A percentile compares a stretch with the other conserved stretches of the same genome.
phyloP scores from a whole-genome alignment of 2,797 vertebrate species.

The Bufotes viridis region DNA sequence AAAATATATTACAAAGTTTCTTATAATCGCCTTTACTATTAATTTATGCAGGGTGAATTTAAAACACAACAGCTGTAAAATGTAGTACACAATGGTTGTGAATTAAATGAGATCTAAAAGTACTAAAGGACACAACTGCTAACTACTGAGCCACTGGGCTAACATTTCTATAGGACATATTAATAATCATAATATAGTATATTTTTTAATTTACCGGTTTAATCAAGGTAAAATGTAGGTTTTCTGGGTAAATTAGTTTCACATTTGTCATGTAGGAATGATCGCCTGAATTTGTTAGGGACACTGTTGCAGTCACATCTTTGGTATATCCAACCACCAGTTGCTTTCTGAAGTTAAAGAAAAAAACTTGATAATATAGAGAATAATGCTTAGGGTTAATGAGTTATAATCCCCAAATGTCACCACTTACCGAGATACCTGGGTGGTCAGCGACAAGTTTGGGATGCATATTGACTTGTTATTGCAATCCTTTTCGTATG shows the following conservation, averaged over 20 bases:
- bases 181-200: background rate
- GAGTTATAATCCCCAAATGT: background rate
- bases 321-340: conserved; percentile 70
- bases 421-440: conserved; percentile 68
- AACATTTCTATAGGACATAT: background rate
- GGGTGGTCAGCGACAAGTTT: conserved; percentile 64
- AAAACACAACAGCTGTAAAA: background rate
- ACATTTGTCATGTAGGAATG: conserved; percentile 73
- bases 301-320: conserved; percentile 66
- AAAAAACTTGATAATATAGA: background rate
- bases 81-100: background rate
- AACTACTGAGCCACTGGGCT: background rate
- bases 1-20: too few species aligned
- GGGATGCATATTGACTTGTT: conserved; percentile 67
- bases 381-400: background rate
- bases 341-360: conserved; percentile 60
- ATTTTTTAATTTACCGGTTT: conserved; percentile 65
- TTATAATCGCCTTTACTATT: too few species aligned
- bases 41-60: too few species aligned
- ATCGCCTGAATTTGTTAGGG: conserved; percentile 69
- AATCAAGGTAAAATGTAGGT: conserved; percentile 67
- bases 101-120: background rate
- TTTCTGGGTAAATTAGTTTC: conserved; percentile 70
- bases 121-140: background rate
- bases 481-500: conserved; percentile 71